Base-by-base conservation (phyloP, 1,140 invertebrate species). In the Theocolax elegans region DNA sequence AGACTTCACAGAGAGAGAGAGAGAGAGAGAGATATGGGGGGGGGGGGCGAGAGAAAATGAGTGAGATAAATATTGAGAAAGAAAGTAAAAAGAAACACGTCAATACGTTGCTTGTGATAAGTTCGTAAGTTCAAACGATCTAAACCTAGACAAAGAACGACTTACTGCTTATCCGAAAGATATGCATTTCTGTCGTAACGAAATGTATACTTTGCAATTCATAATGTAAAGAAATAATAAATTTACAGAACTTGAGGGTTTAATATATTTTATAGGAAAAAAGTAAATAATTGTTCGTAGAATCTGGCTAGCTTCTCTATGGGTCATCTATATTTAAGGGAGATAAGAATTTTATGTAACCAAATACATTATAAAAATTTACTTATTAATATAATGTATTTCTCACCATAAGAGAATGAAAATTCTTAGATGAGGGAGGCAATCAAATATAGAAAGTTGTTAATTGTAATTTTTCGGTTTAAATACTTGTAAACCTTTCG, bases 391-490 rank as follows among this genome's bases (percentile, higher is more conserved):
- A 7, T 13, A 15, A 25, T n/a, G 13, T 27, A 17, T n/a, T 8
- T 19, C 2, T 54, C 12, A 9, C 25, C 15, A 35, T 27, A 27
- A 10, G n/a, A 54, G 25, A 51, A 51, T 51, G 23, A 13, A 54
- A 54, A 29, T 25, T 31, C 8, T 10, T 54, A n/a, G 10, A 15
- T 27, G 51, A n/a, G 17, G 8, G 6, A 51, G 8, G 27, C n/a
- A 6, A 54, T 31, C n/a, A 54, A 35, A 35, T 35, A 0, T 54
- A 54, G 51, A 8, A 54, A 54, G 29, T 54, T 54, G 27, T 51
- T 54, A 29, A 31, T 54, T 35, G 51, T 54, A n/a, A 54, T 54
- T 54, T 44, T 54, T 54, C n/a, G 51, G 51, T 54, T 44, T 54
- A 35, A 53, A 25, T n/a, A n/a, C n/a, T n/a, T n/a, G n/a, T 35